Percentiles rank a stretch among this genome's conserved stretches.
These are phyloP conservation scores for Resseliella maxima DNA, from an alignment of 2,888 invertebrate species.

Conservation along the genomic window DNA sequence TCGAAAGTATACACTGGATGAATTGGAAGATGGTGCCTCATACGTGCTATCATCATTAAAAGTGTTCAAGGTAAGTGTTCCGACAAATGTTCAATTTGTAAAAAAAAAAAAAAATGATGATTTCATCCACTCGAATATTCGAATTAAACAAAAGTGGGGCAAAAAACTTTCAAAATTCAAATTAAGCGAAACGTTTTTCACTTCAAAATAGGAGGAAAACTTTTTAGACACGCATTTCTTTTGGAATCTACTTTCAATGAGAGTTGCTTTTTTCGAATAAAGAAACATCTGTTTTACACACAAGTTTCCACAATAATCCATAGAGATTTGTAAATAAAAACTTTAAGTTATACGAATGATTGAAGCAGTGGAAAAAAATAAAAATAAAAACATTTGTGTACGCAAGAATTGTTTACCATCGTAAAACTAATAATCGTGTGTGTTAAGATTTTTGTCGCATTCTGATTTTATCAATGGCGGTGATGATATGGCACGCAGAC, in stretches of 20 bases:
- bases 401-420: background rate
- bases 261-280: background rate
- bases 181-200: background rate
- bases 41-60: constrained; percentile 94
- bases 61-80: constrained; percentile 82
- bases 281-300: background rate
- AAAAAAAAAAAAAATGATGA: no score
- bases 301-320: background rate
- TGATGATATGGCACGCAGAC: constrained; percentile 30
- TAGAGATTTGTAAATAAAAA: background rate
- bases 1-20: constrained; percentile 84
- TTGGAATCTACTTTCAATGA: background rate
- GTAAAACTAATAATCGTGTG: background rate
- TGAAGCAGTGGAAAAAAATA: no score
- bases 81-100: no score
- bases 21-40: constrained; percentile 89
- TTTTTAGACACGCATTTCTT: background rate
- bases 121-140: no score
- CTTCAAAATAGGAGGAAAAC: background rate
- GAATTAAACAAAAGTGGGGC: no score
- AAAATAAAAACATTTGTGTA: background rate
- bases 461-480: background rate
- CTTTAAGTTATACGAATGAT: background rate
- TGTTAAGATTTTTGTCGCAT: constrained; percentile 20
- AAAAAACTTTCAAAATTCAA: no score